Evolutionary conservation across 2,888 invertebrate species (phyloP).

Genomic region (Stenodema calcarata): DNA sequence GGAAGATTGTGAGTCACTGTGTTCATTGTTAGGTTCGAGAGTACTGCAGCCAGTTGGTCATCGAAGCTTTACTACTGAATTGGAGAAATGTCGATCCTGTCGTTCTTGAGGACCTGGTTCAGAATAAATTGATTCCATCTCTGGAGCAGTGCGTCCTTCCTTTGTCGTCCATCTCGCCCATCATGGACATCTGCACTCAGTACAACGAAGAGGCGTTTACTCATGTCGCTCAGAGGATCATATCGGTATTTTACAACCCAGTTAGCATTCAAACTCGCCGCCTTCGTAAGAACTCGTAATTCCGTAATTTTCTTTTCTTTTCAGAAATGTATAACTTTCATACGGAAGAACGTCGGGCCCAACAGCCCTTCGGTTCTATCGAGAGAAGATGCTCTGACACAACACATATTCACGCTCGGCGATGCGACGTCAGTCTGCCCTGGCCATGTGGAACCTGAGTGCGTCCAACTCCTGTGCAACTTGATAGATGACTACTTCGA

Average conservation of each 20-base stretch:
- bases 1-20: background rate
- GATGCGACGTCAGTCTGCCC: slow-evolving; percentile 48
- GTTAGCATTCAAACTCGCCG: background rate
- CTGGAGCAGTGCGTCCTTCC: slow-evolving; percentile 9
- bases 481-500: slow-evolving; percentile 36
- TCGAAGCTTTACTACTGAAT: slow-evolving; percentile 54
- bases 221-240: background rate
- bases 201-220: slow-evolving; percentile 9
- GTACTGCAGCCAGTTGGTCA: slow-evolving; percentile 52
- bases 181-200: slow-evolving; percentile 24
- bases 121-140: background rate
- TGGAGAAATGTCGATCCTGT: slow-evolving; percentile 47
- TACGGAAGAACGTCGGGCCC: slow-evolving; percentile 30
- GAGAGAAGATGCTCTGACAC: slow-evolving; percentile 40
- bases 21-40: slow-evolving; percentile 51
- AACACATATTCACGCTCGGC: slow-evolving; percentile 53
- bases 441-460: slow-evolving; percentile 16
- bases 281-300: too few species aligned
- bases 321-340: slow-evolving; percentile 45
- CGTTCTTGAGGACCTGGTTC: slow-evolving; percentile 20
- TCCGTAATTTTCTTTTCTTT: background rate
- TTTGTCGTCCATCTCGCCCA: background rate
- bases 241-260: background rate
- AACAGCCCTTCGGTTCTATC: background rate
- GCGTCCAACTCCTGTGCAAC: slow-evolving; percentile 30